Evolutionary conservation across 2,888 invertebrate genomes (phyloP), one percentile per base, ranked within the genome.

Genomic region (Lithophane leautieri): DNA sequence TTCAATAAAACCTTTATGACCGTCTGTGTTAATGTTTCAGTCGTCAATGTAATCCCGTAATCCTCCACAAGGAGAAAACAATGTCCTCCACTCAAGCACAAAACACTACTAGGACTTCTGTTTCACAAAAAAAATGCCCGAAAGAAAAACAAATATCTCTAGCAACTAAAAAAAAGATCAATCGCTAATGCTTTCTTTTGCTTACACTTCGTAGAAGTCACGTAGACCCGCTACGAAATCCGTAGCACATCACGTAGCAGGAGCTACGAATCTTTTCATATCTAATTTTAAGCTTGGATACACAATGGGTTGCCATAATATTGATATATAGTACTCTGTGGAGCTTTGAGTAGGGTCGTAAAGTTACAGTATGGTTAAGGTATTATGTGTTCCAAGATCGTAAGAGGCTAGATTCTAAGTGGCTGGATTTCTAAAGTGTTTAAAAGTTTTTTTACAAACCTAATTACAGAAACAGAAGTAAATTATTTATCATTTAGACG

Each of bases 221-320:
- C 83, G 83, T 83, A 83, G 83, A 50, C 56, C 61, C 16, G 69
- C 83, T 83, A 83, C 85, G 82, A 71, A 47, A 16, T 47, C 11
- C 82, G 83, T 85, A 83, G 83, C 83, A 62, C 14, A 62, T 83
- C 78, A 78, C 83, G 83, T 83, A 83, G 83, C 85, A 65, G 66
- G 42, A n/a, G 85, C 82, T 83, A 85, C 83, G 83, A 84, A 47
- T n/a, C n/a, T 69, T 73, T 81, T 63, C 34, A 62, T 58, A 28
- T 9, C 7, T 42, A 25, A 58, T 70, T 70, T 68, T 65, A 14
- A 42, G 69, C n/a, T 11, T 16, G 40, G 60, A 11, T 50, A 50
- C 28, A 50, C 44, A 67, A 72, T 71, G 40, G 28, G 28, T 25
- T 54, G 34, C 4, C 28, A 16, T 42, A 22, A 54, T n/a, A 73